Evolutionary conservation across 2,113 vertebrate genomes (phyloP).

Genomic region (Prolemur simus): DNA sequence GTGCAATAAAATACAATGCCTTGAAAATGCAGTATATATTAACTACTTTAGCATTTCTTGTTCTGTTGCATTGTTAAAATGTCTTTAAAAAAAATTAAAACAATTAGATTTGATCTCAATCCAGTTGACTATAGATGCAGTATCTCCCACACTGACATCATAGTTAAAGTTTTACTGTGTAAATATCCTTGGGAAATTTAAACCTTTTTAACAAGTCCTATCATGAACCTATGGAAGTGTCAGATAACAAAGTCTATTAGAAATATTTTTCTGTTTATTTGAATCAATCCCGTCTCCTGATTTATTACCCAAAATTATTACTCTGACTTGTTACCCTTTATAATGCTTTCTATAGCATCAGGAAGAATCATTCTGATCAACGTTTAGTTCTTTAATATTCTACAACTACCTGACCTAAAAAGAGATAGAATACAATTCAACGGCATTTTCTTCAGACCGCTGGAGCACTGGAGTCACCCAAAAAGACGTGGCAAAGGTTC

Average conservation of each 20-base stretch:
- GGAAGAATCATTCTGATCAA: not conserved
- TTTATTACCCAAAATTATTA: not conserved
- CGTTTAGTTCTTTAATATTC: not conserved
- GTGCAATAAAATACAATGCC: not conserved
- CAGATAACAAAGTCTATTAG: not conserved
- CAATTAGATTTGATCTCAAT: not conserved
- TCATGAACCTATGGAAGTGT: not conserved
- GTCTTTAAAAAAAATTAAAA: not conserved
- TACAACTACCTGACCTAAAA: not conserved
- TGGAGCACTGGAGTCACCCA: not conserved
- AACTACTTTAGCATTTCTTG: not conserved
- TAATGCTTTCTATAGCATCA: not conserved
- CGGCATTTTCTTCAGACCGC: rapidly evolving
- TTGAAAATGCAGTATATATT: not conserved
- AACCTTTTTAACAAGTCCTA: not conserved
- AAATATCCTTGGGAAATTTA: not conserved
- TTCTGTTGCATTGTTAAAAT: not conserved
- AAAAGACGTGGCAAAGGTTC: not conserved
- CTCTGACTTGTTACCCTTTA: not conserved
- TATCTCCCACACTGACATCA: not conserved
- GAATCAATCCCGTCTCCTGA: not conserved
- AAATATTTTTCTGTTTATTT: not conserved
- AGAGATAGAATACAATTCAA: not conserved
- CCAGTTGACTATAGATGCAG: not conserved
- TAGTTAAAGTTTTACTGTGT: not conserved